Conservation (phyloP, 1,140 invertebrate species). For the Zaprionus ornatus region DNA sequence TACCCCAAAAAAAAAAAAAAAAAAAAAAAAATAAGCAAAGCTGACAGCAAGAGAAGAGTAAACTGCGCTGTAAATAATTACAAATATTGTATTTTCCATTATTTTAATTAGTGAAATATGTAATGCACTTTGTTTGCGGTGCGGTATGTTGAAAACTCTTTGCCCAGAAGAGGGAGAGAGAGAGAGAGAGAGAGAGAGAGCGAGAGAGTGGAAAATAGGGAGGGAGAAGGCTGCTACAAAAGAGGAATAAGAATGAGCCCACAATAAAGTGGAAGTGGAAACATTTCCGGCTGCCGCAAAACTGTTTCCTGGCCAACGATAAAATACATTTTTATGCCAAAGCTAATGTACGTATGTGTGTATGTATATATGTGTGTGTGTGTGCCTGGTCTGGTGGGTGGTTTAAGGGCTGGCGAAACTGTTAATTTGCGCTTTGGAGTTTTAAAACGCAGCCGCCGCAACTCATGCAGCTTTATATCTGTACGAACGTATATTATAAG, state of each 20-base stretch:
- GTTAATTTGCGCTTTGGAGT: conserved; percentile 78
- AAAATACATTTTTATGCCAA: conserved; percentile 79
- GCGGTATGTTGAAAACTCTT: conserved; percentile 41
- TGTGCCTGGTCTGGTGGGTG: conserved; percentile 11
- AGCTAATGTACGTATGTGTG: conserved; percentile 60
- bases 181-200: background rate
- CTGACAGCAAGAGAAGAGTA: conserved; percentile 17
- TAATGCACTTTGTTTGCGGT: conserved; percentile 64
- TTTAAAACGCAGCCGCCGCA: conserved; percentile 44
- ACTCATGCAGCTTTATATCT: conserved; percentile 40
- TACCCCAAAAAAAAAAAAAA: background rate
- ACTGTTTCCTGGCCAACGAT: conserved; percentile 82
- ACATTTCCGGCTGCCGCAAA: conserved; percentile 80
- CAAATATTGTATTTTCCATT: conserved; percentile 68
- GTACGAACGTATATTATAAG: conserved; percentile 16
- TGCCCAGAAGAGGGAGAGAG: conserved; percentile 7
- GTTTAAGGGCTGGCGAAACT: conserved; percentile 46
- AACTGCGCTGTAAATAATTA: conserved; percentile 63
- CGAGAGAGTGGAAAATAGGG: conserved; percentile 16
- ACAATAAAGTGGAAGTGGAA: conserved; percentile 64
- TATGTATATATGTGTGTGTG: conserved; percentile 15
- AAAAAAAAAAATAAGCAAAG: background rate
- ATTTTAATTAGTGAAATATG: conserved; percentile 80
- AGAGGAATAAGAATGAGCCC: conserved; percentile 45
- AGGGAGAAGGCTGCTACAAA: conserved; percentile 42